Conservation (phyloP, 2,797 vertebrate species). For the Spondyliosoma cantharus region DNA sequence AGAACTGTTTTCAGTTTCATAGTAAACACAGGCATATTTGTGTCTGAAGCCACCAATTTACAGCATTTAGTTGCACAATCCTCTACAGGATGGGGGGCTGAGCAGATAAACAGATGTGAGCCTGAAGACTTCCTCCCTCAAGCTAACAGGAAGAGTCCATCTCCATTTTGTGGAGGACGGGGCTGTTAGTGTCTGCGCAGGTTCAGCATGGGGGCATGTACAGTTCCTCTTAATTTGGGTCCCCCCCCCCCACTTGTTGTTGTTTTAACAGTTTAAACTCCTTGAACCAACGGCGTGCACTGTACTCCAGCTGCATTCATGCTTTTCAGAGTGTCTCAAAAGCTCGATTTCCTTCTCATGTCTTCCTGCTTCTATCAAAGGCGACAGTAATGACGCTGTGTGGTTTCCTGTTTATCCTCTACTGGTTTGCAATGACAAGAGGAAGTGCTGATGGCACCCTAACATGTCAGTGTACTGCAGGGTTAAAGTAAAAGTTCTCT, state of each 20-base stretch:
- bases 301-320: background rate
- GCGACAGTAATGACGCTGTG: constrained; percentile 40
- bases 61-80: constrained; percentile 5
- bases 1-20: constrained; percentile 10
- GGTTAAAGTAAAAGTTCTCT: constrained; percentile 5
- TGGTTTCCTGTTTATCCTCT: constrained; percentile 79
- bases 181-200: constrained; percentile 21
- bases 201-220: background rate
- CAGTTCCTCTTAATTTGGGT: background rate
- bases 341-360: background rate
- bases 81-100: constrained; percentile 26
- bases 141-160: constrained; percentile 62
- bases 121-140: constrained; percentile 53
- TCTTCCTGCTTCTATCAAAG: constrained; percentile 56
- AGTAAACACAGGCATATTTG: background rate
- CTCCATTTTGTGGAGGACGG: constrained; percentile 12
- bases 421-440: constrained; percentile 41
- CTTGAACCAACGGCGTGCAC: background rate
- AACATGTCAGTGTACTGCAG: background rate
- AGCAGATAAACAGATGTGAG: constrained; percentile 63
- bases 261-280: constrained; percentile 12
- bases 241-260: background rate
- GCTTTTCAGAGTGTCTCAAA: constrained; percentile 4
- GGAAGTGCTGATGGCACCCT: background rate
- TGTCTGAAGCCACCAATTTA: constrained; percentile 17